Evolutionary conservation across 2,797 vertebrate species (phyloP), one percentile per base, ranked within the genome.

Genomic region (Gobio occitaniae): DNA sequence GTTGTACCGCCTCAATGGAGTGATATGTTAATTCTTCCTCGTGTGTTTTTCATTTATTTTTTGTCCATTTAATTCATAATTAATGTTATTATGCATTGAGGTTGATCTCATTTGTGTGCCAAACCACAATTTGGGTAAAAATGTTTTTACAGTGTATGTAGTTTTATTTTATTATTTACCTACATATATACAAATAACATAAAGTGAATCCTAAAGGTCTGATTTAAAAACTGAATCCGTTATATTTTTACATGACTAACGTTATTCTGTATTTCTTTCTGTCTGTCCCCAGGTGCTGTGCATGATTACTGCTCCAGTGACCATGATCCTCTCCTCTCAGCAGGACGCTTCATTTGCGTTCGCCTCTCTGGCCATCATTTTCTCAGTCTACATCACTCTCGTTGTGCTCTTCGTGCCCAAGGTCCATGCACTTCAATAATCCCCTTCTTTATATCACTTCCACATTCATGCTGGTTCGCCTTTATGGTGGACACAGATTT

Each of bases 361-460:
- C 1, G 97, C 98, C 8, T 95, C 97, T 0, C 93, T 99, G 1
- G 97, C 97, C 36, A 95, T 98, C 1, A 96, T 99, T 85, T 99
- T 98, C 93, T 99, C 97, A 2, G 97, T 96, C 87, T 99, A 98
- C 90, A 98, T 99, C 91, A 99, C 98, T 0, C 93, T 99, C 86
- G 97, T 99, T 6, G 98, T 99, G 87, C 96, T 99, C 8, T 99
- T 99, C 1, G 97, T 98, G 56, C 97, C 97, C 85, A 99, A 99
- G 97, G 97, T 97, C 81, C 79, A 89, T n/a, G 9, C 69, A 5
- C 29, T 11, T 17, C 29, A 25, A 69, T 8, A 78, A 77, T 54
- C 32, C 68, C 11, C 12, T 54, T 48, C 52, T 16, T 19, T 56
- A 52, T 50, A 21, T 25, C 63, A 78, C 82, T 84, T 84, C 63